Conservation (phyloP, 1,140 invertebrate species). For the Galendromus occidentalis region DNA sequence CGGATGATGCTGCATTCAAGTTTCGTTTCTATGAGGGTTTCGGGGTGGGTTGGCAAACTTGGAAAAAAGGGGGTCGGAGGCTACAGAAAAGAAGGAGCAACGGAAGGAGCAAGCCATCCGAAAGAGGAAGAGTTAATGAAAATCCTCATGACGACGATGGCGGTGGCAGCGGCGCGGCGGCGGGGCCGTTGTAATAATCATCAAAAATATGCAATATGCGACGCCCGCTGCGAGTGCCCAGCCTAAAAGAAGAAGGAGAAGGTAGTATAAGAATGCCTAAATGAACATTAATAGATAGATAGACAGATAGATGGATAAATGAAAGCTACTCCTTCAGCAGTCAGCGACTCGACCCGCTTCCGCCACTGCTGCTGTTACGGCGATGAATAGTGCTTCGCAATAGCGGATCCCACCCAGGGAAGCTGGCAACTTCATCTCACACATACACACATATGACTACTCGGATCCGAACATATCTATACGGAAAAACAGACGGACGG, state of each 20-base stretch:
- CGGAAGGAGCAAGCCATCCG: background rate
- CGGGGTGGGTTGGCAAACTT: background rate
- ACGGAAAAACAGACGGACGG: no score
- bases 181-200: background rate
- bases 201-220: slow-evolving; percentile 12
- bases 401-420: no score
- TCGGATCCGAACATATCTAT: no score
- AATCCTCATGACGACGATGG: background rate
- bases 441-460: no score
- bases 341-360: no score
- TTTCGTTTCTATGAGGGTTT: background rate
- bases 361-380: no score
- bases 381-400: no score
- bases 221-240: background rate
- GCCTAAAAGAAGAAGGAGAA: background rate
- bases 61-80: background rate
- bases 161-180: background rate
- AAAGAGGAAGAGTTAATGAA: slow-evolving; percentile 10
- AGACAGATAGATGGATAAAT: background rate
- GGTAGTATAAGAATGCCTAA: slow-evolving; percentile 5
- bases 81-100: background rate
- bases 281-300: slow-evolving; percentile 10
- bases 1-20: no score
- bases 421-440: no score
- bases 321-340: slow-evolving; percentile 2